phyloP scores from a whole-genome alignment of 2,888 invertebrate genomes.

The Drosophila hawaiiensis region DNA sequence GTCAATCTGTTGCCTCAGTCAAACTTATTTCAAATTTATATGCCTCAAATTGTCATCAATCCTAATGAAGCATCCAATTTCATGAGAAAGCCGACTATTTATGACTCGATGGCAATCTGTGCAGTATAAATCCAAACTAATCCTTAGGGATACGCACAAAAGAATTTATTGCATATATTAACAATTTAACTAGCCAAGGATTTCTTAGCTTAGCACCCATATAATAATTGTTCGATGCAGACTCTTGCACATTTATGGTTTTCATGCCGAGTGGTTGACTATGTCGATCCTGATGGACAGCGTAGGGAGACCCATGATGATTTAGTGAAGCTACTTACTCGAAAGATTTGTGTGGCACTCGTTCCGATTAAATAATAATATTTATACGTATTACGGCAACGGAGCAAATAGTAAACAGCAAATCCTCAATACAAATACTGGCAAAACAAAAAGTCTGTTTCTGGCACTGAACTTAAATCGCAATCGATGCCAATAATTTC shows the following conservation, averaged over 20 bases:
- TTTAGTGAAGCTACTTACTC: neutral
- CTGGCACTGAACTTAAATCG: neutral
- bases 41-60: neutral
- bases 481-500: neutral
- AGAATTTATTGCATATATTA: neutral
- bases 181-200: neutral
- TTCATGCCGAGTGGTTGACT: slow-evolving; percentile 1
- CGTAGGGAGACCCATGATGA: neutral
- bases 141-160: neutral
- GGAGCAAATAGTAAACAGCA: neutral
- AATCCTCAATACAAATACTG: neutral
- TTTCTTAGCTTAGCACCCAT: neutral
- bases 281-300: neutral
- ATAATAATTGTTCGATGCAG: neutral
- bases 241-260: slow-evolving; percentile 17
- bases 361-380: neutral
- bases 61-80: neutral
- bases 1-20: neutral
- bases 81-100: neutral
- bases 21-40: neutral
- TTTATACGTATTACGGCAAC: neutral
- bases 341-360: neutral
- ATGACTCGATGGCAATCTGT: neutral
- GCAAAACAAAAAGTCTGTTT: neutral
- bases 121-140: neutral